Conservation (phyloP, 2,113 vertebrate species). For the Dicrurus megarhynchus region DNA sequence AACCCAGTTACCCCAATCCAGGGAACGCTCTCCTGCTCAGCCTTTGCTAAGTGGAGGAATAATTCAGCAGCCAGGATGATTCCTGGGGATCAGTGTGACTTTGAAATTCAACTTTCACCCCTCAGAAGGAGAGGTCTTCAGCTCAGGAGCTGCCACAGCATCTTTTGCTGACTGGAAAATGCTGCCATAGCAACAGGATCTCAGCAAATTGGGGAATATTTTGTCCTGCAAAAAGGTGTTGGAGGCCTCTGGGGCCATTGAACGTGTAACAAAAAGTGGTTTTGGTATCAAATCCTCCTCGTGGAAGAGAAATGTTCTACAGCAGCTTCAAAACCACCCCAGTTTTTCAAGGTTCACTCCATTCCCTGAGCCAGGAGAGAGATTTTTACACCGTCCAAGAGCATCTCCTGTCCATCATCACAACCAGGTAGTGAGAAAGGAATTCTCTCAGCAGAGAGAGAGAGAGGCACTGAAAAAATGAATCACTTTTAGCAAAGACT, state of each 20-base stretch:
- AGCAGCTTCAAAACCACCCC: background rate
- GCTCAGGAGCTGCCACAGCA: background rate
- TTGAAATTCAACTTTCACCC: background rate
- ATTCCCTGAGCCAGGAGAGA: background rate
- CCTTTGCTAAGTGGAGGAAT: background rate
- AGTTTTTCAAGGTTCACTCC: background rate
- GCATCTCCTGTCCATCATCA: background rate
- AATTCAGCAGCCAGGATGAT: background rate
- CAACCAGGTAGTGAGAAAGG: accelerated
- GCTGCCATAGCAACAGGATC: accelerated
- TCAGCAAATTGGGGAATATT: background rate
- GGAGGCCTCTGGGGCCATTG: background rate
- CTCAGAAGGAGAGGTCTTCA: background rate
- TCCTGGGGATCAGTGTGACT: background rate
- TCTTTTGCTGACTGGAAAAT: background rate
- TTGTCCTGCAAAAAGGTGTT: background rate
- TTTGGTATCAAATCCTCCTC: background rate
- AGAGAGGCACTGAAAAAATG: background rate
- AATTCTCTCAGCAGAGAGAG: background rate
- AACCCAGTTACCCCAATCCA: conserved; percentile 24
- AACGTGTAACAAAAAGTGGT: accelerated
- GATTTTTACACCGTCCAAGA: background rate
- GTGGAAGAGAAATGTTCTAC: background rate
- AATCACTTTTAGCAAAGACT: background rate
- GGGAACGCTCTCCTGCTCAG: background rate